Base-by-base conservation (phyloP, 1,140 invertebrate genomes). In the Platyscapa corneri region DNA sequence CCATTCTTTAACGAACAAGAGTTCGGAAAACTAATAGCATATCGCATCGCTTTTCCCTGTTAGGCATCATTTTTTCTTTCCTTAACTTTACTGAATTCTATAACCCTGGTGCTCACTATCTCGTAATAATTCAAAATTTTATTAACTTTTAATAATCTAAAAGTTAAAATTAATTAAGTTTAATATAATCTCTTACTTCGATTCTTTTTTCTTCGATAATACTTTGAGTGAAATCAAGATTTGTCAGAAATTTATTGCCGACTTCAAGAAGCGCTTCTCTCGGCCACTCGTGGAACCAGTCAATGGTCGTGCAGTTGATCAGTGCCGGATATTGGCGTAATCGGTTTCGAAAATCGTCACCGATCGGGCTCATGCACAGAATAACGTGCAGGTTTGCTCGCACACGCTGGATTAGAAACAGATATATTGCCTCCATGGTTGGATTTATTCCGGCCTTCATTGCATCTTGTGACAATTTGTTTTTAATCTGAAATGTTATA, bases 231-330 rank as follows among this genome's bases (percentile, higher is more conserved):
- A 96, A 94, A 90, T 96, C 95, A 80, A 96, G 94, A 86, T 95
- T 95, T 65, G 93, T 93, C 53, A 96, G 92, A 91, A 96, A 96
- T 92, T 96, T 96, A 88, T 95, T 94, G 49, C 96, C 96, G 18
- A 98, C 97, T 93, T 97, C 97, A 20, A 98, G 93, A 30, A 98
- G 93, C n/a, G 97, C 97, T 90, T 97, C 96, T 82, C 95, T 94
- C 0, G 97, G 97, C 97, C 97, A 98, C 89, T 97, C 96, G 89
- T 95, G 94, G 90, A 97, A 97, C 97, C 97, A 98, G 93, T 98
- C 97, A 49, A 97, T 97, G 10, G 97, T 98, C 7, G 97, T 97
- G 88, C 95, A 96, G 93, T 97, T 98, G 67, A 98, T 95, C 86
- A 98, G 92, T 12, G 96, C 95, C 42, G 97, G 97, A 93, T 97